Evolutionary conservation across 2,113 vertebrate genomes (phyloP).

Genomic region (Carollia perspicillata): DNA sequence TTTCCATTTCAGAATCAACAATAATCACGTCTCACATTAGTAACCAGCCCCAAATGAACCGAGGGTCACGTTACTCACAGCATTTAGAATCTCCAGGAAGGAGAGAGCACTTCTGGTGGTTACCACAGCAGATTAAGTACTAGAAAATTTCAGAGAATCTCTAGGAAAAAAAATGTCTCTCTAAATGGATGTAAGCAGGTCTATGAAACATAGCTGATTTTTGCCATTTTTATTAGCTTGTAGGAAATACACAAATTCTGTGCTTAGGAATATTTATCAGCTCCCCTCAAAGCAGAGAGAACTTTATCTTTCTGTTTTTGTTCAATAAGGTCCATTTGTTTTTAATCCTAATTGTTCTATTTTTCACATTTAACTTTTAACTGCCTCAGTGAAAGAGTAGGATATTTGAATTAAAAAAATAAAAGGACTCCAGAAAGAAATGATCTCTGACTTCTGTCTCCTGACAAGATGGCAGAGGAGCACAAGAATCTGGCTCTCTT

Average conservation of each 20-base stretch:
- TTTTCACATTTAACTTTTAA: conserved; percentile 18
- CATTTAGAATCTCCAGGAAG: background rate
- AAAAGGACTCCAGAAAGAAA: background rate
- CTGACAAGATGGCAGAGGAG: background rate
- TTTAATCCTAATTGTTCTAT: background rate
- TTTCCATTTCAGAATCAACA: conserved; percentile 1
- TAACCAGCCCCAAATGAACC: background rate
- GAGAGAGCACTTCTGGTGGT: background rate
- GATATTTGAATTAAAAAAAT: background rate
- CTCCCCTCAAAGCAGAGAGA: background rate
- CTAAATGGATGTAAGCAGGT: background rate
- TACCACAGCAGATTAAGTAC: background rate
- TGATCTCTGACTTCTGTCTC: background rate
- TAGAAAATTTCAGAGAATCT: background rate
- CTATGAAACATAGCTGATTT: background rate
- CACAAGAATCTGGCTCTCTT: background rate
- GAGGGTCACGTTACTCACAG: background rate
- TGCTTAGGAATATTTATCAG: background rate
- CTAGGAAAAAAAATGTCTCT: background rate
- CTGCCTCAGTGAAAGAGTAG: background rate
- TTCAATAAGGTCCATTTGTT: background rate
- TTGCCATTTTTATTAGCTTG: background rate
- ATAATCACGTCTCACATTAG: background rate
- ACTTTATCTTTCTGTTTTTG: background rate
- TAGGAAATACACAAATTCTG: background rate